Conservation (phyloP, 2,113 vertebrate species). For the Gnathonemus longibarbis region DNA sequence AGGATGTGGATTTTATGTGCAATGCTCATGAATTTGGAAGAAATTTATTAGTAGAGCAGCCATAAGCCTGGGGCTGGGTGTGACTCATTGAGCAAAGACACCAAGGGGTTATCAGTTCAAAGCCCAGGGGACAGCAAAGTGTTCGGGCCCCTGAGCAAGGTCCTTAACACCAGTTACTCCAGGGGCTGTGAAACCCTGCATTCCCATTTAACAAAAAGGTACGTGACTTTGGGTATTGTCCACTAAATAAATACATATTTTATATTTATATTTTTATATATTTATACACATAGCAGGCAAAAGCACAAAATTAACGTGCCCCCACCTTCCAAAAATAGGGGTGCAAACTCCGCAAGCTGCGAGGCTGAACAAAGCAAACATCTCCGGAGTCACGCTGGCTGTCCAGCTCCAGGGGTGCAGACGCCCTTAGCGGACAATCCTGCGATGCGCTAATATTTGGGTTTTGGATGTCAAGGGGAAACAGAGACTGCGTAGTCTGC, state of each 20-base stretch:
- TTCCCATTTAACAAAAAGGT: not conserved
- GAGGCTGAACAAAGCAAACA: not conserved
- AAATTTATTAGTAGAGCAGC: not conserved
- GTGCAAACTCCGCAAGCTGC: not conserved
- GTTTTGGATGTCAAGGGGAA: constrained; percentile 32
- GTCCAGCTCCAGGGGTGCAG: not conserved
- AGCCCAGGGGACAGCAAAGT: not conserved
- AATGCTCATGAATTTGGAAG: not conserved
- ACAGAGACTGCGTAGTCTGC: constrained; percentile 31
- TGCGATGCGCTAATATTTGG: constrained; percentile 41
- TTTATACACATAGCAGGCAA: not conserved
- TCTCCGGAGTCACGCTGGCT: not conserved
- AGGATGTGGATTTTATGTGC: not conserved
- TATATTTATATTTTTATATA: not conserved
- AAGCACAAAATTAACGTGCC: not conserved
- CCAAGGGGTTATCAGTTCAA: not conserved
- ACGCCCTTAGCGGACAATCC: constrained; percentile 24
- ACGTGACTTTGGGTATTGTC: not conserved
- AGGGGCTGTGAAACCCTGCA: not conserved
- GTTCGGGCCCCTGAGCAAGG: not conserved
- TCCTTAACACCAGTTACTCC: not conserved
- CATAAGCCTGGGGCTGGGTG: not conserved
- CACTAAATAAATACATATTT: not conserved
- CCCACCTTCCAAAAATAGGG: not conserved
- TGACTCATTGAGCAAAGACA: not conserved